These are phyloP conservation scores for Presbytis comata DNA, from an alignment of 2,797 vertebrate species.

Conservation along the genomic window DNA sequence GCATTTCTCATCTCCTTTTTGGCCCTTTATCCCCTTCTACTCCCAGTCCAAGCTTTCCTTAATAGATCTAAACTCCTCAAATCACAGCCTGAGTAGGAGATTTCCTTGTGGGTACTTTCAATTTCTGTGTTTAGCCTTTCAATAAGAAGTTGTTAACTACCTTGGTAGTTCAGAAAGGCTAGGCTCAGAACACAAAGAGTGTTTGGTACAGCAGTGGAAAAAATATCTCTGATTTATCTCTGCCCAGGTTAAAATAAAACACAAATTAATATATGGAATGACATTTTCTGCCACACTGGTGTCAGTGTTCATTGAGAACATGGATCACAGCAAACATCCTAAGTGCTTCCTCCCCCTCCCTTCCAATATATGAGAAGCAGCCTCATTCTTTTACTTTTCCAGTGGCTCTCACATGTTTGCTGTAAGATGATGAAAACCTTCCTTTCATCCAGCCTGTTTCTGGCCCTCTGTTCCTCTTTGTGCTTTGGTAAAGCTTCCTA, in stretches of 20 bases:
- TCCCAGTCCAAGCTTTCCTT: background rate
- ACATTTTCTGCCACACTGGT: background rate
- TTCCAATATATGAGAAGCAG: background rate
- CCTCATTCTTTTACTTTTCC: background rate
- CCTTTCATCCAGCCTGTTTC: slow-evolving; percentile 2
- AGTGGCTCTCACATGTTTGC: background rate
- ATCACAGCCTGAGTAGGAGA: background rate
- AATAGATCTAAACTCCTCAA: background rate
- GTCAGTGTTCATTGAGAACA: background rate
- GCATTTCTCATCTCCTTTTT: background rate
- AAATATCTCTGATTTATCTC: background rate
- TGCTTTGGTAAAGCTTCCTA: slow-evolving; percentile 14
- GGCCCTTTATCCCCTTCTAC: background rate
- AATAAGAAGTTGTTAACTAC: background rate
- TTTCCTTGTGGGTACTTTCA: background rate
- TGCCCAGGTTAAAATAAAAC: slow-evolving; percentile 5
- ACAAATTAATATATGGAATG: background rate
- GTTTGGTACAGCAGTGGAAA: background rate
- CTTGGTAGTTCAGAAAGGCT: background rate
- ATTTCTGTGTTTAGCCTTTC: background rate
- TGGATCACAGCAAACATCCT: background rate
- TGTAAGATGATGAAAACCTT: background rate
- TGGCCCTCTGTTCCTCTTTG: background rate
- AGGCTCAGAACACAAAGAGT: background rate
- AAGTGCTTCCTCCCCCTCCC: background rate